phyloP scores from a whole-genome alignment of 2,888 invertebrate genomes.

The Pachymerium ferrugineum region DNA sequence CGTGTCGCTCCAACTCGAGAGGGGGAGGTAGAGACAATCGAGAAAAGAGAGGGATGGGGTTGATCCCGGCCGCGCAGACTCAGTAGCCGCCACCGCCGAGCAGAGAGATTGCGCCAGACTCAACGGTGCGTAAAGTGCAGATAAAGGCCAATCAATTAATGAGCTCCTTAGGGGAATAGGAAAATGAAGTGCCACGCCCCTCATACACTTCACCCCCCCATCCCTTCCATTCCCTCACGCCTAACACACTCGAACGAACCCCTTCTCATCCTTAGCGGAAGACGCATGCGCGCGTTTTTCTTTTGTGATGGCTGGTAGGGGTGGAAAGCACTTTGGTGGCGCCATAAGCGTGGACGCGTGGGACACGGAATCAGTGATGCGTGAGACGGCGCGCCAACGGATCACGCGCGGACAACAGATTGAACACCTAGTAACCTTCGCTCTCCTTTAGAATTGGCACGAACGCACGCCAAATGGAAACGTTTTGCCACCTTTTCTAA shows the following conservation, averaged over 20 bases:
- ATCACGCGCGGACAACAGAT: not conserved
- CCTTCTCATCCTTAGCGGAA: not conserved
- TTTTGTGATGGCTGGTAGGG: not conserved
- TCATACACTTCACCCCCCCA: not conserved
- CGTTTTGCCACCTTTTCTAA: not conserved
- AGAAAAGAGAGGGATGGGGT: not conserved
- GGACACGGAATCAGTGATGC: not conserved
- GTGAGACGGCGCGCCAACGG: not conserved
- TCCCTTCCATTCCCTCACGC: not conserved
- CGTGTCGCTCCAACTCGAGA: not conserved
- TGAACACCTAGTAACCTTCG: not conserved
- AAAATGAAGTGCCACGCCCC: slow-evolving; percentile 14
- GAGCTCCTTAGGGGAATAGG: slow-evolving; percentile 18
- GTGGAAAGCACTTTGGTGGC: not conserved
- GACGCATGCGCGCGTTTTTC: not conserved
- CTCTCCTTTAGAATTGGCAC: too few species aligned
- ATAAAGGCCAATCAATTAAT: slow-evolving; percentile 21
- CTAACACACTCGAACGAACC: not conserved
- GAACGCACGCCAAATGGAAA: not conserved
- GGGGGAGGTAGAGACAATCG: not conserved
- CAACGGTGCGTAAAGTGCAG: slow-evolving; percentile 21
- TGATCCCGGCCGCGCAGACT: not conserved
- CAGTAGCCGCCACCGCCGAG: not conserved
- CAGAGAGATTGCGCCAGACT: slow-evolving; percentile 5
- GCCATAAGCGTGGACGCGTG: not conserved